Conservation (phyloP, 1,140 invertebrate species). For the Heliconius hewitsoni region DNA sequence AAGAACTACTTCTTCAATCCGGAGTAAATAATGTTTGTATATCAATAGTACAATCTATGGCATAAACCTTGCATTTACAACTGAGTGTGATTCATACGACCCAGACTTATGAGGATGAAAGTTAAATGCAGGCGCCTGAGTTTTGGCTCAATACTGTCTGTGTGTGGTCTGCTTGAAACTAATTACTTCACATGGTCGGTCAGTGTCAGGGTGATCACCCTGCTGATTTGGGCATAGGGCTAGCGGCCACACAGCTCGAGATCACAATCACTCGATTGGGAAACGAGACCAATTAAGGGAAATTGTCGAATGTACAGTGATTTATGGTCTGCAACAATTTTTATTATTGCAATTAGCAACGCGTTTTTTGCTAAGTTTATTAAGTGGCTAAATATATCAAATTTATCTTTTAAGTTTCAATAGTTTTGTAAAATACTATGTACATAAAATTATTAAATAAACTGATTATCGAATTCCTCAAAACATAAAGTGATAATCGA, state of each 20-base stretch:
- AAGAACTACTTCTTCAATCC: slow-evolving; percentile 3
- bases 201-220: slow-evolving; percentile 66
- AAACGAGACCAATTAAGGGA: slow-evolving; percentile 68
- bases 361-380: slow-evolving; percentile 44
- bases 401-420: neutral
- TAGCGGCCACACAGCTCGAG: slow-evolving; percentile 57
- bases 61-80: slow-evolving; percentile 30
- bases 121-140: slow-evolving; percentile 43
- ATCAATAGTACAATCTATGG: slow-evolving; percentile 20
- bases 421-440: slow-evolving; percentile 29
- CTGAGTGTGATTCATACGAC: slow-evolving; percentile 45
- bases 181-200: slow-evolving; percentile 60
- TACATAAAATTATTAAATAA: neutral
- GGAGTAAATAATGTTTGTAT: slow-evolving; percentile 3
- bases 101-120: slow-evolving; percentile 55
- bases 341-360: slow-evolving; percentile 56
- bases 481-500: neutral
- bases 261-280: slow-evolving; percentile 63
- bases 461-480: neutral
- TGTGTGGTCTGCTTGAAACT: slow-evolving; percentile 61
- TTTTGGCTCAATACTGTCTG: slow-evolving; percentile 34
- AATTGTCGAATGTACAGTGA: slow-evolving; percentile 64
- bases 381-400: neutral
- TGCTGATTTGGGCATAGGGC: slow-evolving; percentile 51
- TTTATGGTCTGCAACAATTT: slow-evolving; percentile 56